phyloP scores from a whole-genome alignment of 2,888 invertebrate species.

The Drosophila robusta region DNA sequence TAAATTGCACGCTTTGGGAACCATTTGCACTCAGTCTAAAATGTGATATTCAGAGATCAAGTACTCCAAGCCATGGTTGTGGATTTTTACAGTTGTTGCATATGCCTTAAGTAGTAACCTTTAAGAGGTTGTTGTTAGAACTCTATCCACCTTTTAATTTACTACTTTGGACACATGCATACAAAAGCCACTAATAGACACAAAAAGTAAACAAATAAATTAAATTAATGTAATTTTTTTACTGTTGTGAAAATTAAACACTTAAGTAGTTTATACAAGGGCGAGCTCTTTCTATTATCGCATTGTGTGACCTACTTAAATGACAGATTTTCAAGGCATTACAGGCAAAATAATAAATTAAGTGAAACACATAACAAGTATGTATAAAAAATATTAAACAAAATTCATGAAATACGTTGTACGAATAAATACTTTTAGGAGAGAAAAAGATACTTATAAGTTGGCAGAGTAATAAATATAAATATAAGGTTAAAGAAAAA shows the following conservation, averaged over 20 bases:
- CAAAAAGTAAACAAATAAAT: no score
- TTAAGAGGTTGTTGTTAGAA: conserved; percentile 47
- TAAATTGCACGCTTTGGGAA: conserved; percentile 25
- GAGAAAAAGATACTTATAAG: no score
- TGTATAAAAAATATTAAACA: no score
- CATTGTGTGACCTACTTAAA: conserved; percentile 56
- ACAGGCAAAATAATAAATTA: neutral
- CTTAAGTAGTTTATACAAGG: conserved; percentile 63
- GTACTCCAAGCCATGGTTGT: neutral
- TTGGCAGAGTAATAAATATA: no score
- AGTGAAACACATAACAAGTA: no score
- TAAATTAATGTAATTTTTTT: neutral
- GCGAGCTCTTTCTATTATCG: conserved; percentile 40
- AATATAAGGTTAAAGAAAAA: no score
- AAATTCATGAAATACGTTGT: no score
- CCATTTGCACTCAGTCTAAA: conserved; percentile 26
- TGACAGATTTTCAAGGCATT: conserved; percentile 36
- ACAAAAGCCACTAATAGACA: neutral
- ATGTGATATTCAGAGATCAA: neutral
- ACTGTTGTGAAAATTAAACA: conserved; percentile 22
- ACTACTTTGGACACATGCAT: conserved; percentile 60
- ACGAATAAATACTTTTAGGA: no score
- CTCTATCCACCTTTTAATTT: conserved; percentile 56
- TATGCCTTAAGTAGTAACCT: conserved; percentile 61
- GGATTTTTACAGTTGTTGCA: conserved; percentile 1